Evolutionary conservation across 2,888 invertebrate genomes (phyloP).

Genomic region (Ceriagrion tenellum): DNA sequence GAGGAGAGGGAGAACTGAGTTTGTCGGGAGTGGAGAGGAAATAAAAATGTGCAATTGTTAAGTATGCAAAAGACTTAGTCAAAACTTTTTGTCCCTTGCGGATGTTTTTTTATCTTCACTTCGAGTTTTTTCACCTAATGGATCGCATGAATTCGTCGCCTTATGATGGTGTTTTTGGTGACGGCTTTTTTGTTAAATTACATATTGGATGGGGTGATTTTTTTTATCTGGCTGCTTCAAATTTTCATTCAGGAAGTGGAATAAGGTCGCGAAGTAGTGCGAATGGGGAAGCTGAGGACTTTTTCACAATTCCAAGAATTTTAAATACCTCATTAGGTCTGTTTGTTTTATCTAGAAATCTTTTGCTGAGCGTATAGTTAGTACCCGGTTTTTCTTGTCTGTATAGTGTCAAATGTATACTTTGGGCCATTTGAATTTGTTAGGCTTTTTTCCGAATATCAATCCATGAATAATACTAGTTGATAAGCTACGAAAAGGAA

Average conservation of each 20-base stretch:
- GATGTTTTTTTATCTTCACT: background rate
- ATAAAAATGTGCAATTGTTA: background rate
- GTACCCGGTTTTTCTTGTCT: no score
- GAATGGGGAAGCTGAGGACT: background rate
- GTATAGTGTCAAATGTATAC: no score
- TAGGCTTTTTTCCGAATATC: no score
- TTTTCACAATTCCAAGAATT: background rate
- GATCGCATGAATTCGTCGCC: background rate
- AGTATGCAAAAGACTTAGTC: background rate
- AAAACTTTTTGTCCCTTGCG: background rate
- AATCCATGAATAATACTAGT: no score
- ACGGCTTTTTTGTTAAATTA: background rate
- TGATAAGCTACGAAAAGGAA: no score
- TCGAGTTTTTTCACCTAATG: background rate
- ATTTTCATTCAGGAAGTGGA: background rate
- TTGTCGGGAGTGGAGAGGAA: background rate
- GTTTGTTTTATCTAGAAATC: no score
- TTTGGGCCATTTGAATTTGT: no score
- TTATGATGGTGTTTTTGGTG: background rate
- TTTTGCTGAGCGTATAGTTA: no score
- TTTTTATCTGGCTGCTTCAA: background rate
- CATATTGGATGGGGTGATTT: background rate
- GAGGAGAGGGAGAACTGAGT: background rate
- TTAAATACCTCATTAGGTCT: no score
- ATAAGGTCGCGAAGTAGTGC: background rate